Conservation (phyloP, 2,113 vertebrate species). For the Ceuthmochares aereus region DNA sequence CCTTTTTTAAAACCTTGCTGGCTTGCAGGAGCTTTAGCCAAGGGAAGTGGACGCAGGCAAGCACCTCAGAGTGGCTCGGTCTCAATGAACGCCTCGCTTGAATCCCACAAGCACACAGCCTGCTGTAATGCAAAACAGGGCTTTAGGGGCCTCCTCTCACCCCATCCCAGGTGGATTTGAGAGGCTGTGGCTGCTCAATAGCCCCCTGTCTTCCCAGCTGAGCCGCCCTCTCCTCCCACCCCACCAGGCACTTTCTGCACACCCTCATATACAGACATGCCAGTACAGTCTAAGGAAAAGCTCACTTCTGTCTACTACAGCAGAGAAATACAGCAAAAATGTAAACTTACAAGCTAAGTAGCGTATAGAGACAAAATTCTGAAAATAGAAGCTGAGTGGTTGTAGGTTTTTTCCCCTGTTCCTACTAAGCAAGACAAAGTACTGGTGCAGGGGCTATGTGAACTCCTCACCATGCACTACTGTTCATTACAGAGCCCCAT, state of each 20-base stretch:
- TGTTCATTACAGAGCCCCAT: constrained; percentile 35
- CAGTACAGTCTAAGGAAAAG: neutral
- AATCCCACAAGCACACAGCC: neutral
- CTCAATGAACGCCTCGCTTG: neutral
- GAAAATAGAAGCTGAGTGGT: neutral
- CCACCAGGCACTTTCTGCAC: rapidly evolving
- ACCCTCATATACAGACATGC: rapidly evolving
- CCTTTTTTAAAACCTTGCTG: neutral
- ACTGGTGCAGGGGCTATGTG: neutral
- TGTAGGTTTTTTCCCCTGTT: neutral
- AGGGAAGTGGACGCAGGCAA: neutral
- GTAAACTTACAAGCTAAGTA: neutral
- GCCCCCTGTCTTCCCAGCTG: neutral
- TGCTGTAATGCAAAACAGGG: neutral
- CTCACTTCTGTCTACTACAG: neutral
- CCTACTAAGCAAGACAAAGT: constrained; percentile 2
- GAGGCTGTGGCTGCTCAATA: neutral
- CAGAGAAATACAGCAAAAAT: neutral
- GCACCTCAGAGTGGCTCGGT: rapidly evolving
- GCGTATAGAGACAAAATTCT: neutral
- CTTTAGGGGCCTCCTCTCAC: neutral
- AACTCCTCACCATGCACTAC: neutral
- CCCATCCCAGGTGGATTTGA: rapidly evolving
- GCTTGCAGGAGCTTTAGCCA: neutral
- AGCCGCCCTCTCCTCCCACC: neutral